These are phyloP conservation scores for Chiridota heheva DNA, from an alignment of 35 echinoderm and acorn worm genomes.

Conservation along the genomic window DNA sequence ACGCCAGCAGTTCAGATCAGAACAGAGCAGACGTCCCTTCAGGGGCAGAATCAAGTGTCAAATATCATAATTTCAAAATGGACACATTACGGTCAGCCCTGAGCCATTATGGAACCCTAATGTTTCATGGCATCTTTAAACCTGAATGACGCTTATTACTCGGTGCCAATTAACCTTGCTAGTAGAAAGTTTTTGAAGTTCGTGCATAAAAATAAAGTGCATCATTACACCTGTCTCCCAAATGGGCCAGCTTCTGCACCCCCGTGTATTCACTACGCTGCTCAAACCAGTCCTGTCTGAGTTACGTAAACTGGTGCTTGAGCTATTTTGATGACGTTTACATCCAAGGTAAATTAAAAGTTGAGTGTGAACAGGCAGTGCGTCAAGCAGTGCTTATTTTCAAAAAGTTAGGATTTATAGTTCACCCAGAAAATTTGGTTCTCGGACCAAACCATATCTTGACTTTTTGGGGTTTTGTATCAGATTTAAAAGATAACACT, in stretches of 20 bases:
- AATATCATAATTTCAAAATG: slow-evolving; percentile 60
- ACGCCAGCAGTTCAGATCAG: not conserved
- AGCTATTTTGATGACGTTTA: slow-evolving; percentile 31
- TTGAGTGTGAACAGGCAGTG: not conserved
- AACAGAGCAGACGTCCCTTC: slow-evolving; percentile 7
- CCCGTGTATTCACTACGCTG: slow-evolving; percentile 45
- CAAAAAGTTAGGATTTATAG: slow-evolving; percentile 12
- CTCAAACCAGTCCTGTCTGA: slow-evolving; percentile 50
- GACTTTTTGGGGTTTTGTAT: slow-evolving; percentile 19
- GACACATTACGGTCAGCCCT: slow-evolving; percentile 29
- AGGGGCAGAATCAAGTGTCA: slow-evolving; percentile 1
- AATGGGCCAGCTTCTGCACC: slow-evolving; percentile 45
- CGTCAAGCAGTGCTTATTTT: not conserved
- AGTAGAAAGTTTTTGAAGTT: slow-evolving; percentile 35
- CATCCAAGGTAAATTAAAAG: not conserved
- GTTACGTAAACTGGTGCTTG: slow-evolving; percentile 12
- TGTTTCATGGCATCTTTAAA: slow-evolving; percentile 46
- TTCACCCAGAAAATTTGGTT: not conserved
- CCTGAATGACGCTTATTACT: slow-evolving; percentile 62
- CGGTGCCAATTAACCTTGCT: not conserved
- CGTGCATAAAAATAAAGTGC: slow-evolving; percentile 8
- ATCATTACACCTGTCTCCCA: slow-evolving; percentile 59
- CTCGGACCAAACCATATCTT: slow-evolving; percentile 10
- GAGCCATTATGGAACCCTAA: not conserved
- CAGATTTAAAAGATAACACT: slow-evolving; percentile 12